A percentile compares a stretch with the other conserved stretches of the same genome.
phyloP scores from a whole-genome alignment of 2,113 vertebrate genomes.

The Pseudorectes ferrugineus region DNA sequence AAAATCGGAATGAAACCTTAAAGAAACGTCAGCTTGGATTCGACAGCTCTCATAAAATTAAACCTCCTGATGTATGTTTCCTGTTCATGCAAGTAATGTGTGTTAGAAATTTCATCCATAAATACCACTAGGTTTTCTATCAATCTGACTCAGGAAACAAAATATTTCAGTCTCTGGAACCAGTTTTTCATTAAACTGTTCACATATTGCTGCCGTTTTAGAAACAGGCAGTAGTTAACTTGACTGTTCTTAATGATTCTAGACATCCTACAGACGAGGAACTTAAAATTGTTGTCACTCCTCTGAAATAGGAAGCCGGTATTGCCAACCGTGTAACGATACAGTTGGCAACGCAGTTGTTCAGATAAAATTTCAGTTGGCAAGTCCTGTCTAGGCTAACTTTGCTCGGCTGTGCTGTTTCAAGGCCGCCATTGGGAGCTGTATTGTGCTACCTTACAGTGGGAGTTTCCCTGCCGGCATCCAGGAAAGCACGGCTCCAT shows the following conservation, averaged over 20 bases:
- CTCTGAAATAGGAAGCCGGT: neutral
- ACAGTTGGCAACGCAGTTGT: neutral
- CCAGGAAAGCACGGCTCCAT: neutral
- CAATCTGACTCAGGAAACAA: neutral
- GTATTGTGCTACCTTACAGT: neutral
- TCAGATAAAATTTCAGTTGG: neutral
- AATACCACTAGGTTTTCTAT: neutral
- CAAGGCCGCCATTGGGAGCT: neutral
- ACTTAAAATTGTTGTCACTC: constrained; percentile 3
- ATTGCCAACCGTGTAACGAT: neutral
- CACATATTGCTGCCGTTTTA: neutral
- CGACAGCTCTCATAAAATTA: neutral
- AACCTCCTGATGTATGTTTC: neutral
- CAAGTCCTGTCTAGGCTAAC: neutral
- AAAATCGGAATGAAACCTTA: neutral
- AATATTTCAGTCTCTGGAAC: neutral
- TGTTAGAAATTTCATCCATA: neutral
- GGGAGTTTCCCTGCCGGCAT: neutral
- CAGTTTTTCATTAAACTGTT: constrained; percentile 3
- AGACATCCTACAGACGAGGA: neutral
- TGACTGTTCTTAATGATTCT: constrained; percentile 25
- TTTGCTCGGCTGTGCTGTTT: neutral
- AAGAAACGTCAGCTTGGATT: neutral
- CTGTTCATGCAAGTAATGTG: neutral
- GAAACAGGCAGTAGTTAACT: neutral